Conservation (phyloP, 2,113 vertebrate genomes). For the Tetrax tetrax region DNA sequence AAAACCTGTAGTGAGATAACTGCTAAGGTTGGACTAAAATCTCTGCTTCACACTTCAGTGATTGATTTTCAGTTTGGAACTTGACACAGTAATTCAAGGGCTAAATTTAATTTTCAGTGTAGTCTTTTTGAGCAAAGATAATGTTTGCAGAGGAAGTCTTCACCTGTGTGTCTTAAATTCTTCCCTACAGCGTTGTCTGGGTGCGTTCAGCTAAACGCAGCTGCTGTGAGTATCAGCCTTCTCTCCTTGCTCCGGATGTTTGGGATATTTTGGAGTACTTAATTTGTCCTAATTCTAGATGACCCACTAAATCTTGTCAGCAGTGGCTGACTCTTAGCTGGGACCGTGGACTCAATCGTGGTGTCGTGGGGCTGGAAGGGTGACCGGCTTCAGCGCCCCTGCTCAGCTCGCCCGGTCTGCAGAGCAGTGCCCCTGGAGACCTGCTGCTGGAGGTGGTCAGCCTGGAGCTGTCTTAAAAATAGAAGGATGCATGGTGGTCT, state of each 20-base stretch:
- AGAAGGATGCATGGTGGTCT: not conserved
- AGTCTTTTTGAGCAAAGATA: not conserved
- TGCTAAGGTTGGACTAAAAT: not conserved
- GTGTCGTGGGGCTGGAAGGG: not conserved
- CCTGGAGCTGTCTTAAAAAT: too few species aligned
- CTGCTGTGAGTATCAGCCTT: not conserved
- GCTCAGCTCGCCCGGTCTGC: not conserved
- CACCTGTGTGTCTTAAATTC: not conserved
- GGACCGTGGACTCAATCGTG: too few species aligned
- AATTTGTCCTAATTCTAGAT: not conserved
- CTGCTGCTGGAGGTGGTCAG: not conserved
- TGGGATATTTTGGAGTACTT: not conserved
- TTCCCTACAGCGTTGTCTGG: not conserved
- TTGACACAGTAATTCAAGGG: not conserved
- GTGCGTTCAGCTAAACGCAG: not conserved
- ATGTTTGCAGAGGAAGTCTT: not conserved
- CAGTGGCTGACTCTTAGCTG: not conserved
- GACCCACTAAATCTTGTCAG: not conserved
- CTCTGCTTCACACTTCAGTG: not conserved
- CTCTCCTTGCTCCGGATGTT: not conserved
- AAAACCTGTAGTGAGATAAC: not conserved
- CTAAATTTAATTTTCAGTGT: not conserved
- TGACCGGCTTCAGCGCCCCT: accelerated
- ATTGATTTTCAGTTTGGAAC: not conserved
- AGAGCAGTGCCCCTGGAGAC: not conserved